Evolutionary conservation across 2,797 vertebrate genomes (phyloP), one percentile per base, ranked within the genome.

Genomic region (Pangasius mekongensis): DNA sequence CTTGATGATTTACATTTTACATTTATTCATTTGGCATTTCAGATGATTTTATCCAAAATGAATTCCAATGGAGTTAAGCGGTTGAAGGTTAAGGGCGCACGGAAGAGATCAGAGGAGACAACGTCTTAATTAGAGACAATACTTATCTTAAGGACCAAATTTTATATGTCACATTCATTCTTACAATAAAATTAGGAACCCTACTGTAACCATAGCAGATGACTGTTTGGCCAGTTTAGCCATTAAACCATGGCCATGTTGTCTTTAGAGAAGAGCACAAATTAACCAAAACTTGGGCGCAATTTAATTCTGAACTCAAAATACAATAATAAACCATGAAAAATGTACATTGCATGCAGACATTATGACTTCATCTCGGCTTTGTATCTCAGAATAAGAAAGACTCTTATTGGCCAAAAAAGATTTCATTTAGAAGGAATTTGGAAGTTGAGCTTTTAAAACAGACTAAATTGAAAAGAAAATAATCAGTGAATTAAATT

Each of bases 81-180:
- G 20, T 3, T 52, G 47, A 24, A 69, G 64, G 47, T 33, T 69
- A 83, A n/a, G 39, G 36, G 24, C 30, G 30, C 47, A 84, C 30
- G 14, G 39, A 64, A 83, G 36, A 64, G 58, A 82, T 39, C 80
- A 3, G 80, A 62, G 56, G 56, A 62, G 56, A 64, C 58, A 64
- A 39, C 7, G 58, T 24, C 82, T 67, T 83, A 66, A 83, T 83
- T 43, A 6, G 43, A 84, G 47, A 84, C n/a, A 33, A 84, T 33
- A 69, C 39, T 83, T 66, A 83, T 47, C 62, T 83, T 30, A 66
- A 67, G 43, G 58, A 47, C 36, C 81, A 54, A 69, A 69, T 67
- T 84, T 67, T 36, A 84, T 54, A 84, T 69, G 64, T 43, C 47
- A 67, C 83, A 69, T 84, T 84, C 54, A 84, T 33, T 54, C 43